These are phyloP conservation scores for Corythornis vintsioides DNA, from an alignment of 2,113 vertebrate species.

Conservation along the genomic window DNA sequence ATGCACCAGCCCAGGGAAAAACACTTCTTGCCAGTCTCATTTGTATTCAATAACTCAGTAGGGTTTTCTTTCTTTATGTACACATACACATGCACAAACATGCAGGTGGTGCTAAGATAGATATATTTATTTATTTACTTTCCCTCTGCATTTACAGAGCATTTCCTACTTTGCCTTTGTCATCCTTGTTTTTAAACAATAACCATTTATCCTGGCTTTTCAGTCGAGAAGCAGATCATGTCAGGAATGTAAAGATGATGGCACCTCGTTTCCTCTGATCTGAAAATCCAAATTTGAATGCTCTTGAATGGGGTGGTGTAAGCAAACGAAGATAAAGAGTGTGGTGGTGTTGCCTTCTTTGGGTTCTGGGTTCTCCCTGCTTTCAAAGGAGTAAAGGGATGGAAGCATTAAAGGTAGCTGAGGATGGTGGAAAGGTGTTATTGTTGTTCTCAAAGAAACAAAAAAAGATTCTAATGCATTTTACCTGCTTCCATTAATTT, in stretches of 20 bases:
- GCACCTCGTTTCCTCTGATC: background rate
- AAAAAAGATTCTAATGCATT: background rate
- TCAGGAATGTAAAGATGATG: background rate
- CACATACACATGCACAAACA: background rate
- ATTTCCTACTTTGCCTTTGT: background rate
- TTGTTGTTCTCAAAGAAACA: background rate
- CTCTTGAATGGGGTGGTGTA: background rate
- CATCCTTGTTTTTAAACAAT: background rate
- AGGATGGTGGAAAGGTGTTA: background rate
- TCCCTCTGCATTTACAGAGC: background rate
- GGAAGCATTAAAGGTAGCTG: background rate
- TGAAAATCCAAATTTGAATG: background rate
- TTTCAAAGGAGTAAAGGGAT: background rate
- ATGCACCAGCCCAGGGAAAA: background rate
- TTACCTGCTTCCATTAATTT: background rate
- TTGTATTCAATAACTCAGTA: constrained; percentile 24
- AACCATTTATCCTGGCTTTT: background rate
- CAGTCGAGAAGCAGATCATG: background rate
- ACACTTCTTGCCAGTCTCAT: background rate
- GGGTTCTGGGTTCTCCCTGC: background rate
- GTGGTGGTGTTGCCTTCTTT: background rate
- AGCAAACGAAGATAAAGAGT: background rate
- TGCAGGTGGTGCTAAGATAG: background rate
- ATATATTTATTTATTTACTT: background rate
- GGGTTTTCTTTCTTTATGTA: constrained; percentile 2